A percentile compares a stretch with the other conserved stretches of the same genome.
These are phyloP conservation scores for Caenorhabditis macrosperma DNA, from an alignment of 2,888 invertebrate genomes.

Conservation along the genomic window DNA sequence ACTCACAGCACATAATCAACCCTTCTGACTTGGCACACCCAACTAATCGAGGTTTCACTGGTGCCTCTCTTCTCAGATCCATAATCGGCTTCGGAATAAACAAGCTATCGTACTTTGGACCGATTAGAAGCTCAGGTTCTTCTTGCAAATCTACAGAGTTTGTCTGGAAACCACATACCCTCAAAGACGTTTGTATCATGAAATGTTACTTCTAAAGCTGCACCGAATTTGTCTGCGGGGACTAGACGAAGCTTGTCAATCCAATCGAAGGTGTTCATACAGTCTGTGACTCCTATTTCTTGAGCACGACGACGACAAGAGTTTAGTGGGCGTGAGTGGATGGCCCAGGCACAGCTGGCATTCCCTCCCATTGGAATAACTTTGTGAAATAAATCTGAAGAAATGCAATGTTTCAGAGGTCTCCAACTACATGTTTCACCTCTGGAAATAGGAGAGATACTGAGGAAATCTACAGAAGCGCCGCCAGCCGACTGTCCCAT, in stretches of 20 bases:
- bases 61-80: conserved; percentile 60
- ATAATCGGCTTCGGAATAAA: conserved; percentile 50
- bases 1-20: conserved; percentile 42
- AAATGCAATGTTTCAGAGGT: background rate
- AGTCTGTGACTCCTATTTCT: conserved; percentile 44
- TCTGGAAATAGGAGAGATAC: conserved; percentile 64
- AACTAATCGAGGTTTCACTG: conserved; percentile 61
- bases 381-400: conserved; percentile 67
- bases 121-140: conserved; percentile 42
- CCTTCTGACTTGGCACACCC: conserved; percentile 63
- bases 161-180: conserved; percentile 10
- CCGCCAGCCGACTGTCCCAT: conserved; percentile 70
- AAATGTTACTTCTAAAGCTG: conserved; percentile 29
- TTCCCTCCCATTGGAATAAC: conserved; percentile 70
- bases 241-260: conserved; percentile 58
- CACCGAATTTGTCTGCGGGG: conserved; percentile 58
- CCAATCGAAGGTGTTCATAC: conserved; percentile 44
- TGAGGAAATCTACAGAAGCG: conserved; percentile 63
- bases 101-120: conserved; percentile 48
- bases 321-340: conserved; percentile 31
- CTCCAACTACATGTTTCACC: conserved; percentile 23
- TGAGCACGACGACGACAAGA: conserved; percentile 35
- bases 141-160: conserved; percentile 18
- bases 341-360: conserved; percentile 56
- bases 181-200: no score